phyloP scores from a whole-genome alignment of 1,140 invertebrate species.

The Oryctes rhinoceros region DNA sequence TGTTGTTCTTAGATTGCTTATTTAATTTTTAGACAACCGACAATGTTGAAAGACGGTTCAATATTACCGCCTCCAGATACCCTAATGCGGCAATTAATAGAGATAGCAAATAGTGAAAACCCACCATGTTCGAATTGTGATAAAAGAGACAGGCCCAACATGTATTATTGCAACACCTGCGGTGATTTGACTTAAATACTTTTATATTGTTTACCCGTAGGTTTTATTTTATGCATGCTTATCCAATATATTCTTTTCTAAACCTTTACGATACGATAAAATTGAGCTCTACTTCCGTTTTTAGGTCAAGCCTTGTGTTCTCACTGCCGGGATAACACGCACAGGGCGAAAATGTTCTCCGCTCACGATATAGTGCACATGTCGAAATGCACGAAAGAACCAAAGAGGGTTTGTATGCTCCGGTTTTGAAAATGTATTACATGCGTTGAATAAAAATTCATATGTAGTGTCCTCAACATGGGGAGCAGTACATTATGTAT shows the following conservation, averaged over 20 bases:
- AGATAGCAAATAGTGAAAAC: conserved; percentile 72
- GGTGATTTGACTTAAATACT: conserved; percentile 60
- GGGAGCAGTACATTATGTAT: conserved; percentile 78
- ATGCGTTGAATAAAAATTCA: background rate
- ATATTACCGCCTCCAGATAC: conserved; percentile 69
- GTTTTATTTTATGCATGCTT: conserved; percentile 14
- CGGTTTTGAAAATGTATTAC: background rate
- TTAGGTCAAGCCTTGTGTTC: conserved; percentile 75
- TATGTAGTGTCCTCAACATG: conserved; percentile 70
- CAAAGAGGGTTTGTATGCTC: conserved; percentile 64
- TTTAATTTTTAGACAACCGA: conserved; percentile 64
- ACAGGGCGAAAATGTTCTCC: conserved; percentile 78
- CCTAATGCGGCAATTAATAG: conserved; percentile 71
- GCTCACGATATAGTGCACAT: conserved; percentile 76
- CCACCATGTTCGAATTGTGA: conserved; percentile 77
- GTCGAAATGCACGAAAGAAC: conserved; percentile 74
- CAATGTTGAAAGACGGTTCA: conserved; percentile 68
- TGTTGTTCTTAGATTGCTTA: background rate
- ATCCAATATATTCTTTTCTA: background rate
- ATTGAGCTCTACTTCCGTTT: conserved; percentile 44
- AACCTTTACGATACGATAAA: conserved; percentile 31
- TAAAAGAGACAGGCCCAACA: conserved; percentile 70
- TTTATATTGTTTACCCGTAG: conserved; percentile 23
- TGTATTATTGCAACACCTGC: conserved; percentile 77
- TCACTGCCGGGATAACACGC: conserved; percentile 74